phyloP scores from a whole-genome alignment of 2,797 vertebrate species.

The Helostoma temminkii region DNA sequence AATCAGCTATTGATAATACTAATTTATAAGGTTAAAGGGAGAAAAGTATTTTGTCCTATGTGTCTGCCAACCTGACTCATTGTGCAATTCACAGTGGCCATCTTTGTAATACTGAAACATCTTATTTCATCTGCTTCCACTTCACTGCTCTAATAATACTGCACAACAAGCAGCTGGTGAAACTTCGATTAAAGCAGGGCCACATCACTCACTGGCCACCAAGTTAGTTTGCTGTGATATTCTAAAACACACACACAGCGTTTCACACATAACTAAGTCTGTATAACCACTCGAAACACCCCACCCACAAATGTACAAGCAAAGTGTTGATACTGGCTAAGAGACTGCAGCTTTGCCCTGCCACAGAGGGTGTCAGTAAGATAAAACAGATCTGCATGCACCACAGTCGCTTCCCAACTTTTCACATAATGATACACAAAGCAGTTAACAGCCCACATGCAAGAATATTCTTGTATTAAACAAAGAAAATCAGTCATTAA shows the following conservation, averaged over 20 bases:
- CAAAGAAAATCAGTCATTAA: slow-evolving; percentile 38
- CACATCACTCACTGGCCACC: slow-evolving; percentile 16
- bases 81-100: slow-evolving; percentile 38
- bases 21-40: background rate
- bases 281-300: slow-evolving; percentile 25
- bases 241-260: slow-evolving; percentile 7
- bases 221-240: slow-evolving; percentile 8
- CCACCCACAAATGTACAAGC: background rate
- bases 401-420: slow-evolving; percentile 19
- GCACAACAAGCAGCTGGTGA: slow-evolving; percentile 49
- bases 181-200: slow-evolving; percentile 33
- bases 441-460: slow-evolving; percentile 40
- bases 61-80: slow-evolving; percentile 35
- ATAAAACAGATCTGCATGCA: slow-evolving; percentile 38
- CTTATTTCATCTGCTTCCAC: slow-evolving; percentile 68
- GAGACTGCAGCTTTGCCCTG: slow-evolving; percentile 8
- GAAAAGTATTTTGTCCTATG: background rate
- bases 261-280: slow-evolving; percentile 2
- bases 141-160: slow-evolving; percentile 51
- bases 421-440: slow-evolving; percentile 26
- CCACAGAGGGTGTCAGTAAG: slow-evolving; percentile 25
- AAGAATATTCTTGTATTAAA: slow-evolving; percentile 29
- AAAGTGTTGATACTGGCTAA: slow-evolving; percentile 8
- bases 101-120: slow-evolving; percentile 47
- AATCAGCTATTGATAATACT: no score